Percentiles rank a stretch among this genome's conserved stretches.
Conservation (phyloP, 2,113 vertebrate genomes). For the Solenodon paradoxus region DNA sequence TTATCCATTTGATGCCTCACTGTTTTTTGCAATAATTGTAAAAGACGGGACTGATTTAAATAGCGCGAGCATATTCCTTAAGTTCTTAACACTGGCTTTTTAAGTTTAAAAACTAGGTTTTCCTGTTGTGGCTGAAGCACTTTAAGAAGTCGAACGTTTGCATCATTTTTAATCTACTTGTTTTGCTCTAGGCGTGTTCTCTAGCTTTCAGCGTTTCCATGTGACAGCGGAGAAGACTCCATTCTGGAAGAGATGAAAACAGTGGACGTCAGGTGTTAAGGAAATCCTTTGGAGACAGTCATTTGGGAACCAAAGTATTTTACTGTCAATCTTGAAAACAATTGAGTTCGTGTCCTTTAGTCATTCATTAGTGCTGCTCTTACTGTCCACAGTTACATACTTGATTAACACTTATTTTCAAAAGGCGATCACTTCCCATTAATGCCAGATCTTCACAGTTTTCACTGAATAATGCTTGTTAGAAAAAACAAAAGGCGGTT, state of each 20-base stretch:
- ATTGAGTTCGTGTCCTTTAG: not conserved
- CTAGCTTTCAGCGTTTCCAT: not conserved
- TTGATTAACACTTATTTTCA: constrained; percentile 49
- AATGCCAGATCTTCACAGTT: constrained; percentile 69
- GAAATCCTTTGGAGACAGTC: not conserved
- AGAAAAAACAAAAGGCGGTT: constrained; percentile 59
- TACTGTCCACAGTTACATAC: not conserved
- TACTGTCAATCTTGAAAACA: constrained; percentile 3
- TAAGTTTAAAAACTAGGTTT: constrained; percentile 52
- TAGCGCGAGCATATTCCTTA: constrained; percentile 44
- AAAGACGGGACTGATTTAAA: constrained; percentile 73
- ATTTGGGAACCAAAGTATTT: constrained; percentile 43
- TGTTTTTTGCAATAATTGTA: constrained; percentile 55
- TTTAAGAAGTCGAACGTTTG: constrained; percentile 14
- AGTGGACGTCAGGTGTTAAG: not conserved
- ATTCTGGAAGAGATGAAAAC: not conserved
- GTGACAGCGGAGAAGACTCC: not conserved
- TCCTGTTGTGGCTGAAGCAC: constrained; percentile 50
- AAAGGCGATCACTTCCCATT: constrained; percentile 65
- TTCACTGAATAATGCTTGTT: constrained; percentile 58
- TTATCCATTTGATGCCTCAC: constrained; percentile 66
- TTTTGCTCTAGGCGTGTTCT: not conserved
- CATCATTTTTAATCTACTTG: not conserved
- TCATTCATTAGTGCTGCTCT: not conserved
- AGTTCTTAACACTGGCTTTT: constrained; percentile 51